Percentiles rank a stretch among this genome's conserved stretches.
Conservation (phyloP, 2,888 invertebrate genomes). For the Sinhomidia bicolor region DNA sequence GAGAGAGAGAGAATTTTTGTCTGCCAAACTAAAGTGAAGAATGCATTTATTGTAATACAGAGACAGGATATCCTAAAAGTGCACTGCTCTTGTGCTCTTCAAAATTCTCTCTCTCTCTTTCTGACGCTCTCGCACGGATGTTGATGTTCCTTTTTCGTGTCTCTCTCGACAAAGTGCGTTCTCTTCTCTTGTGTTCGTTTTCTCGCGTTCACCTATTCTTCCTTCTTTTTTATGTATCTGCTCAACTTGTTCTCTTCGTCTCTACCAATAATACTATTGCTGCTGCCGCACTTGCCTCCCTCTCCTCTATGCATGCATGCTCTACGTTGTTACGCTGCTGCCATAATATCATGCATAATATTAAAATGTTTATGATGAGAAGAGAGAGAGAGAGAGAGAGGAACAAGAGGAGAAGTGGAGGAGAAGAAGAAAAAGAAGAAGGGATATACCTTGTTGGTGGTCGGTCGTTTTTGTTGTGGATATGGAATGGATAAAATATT, state of each 20-base stretch:
- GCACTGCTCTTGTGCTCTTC: slow-evolving; percentile 57
- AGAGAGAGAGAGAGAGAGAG: not conserved
- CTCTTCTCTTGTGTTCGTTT: not conserved
- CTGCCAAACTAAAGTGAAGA: slow-evolving; percentile 38
- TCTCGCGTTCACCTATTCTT: slow-evolving; percentile 60
- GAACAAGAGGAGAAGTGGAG: slow-evolving; percentile 22
- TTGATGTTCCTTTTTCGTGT: slow-evolving; percentile 46
- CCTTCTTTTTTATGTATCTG: slow-evolving; percentile 56
- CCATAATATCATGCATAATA: slow-evolving; percentile 47
- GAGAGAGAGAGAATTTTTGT: slow-evolving; percentile 7
- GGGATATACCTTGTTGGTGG: slow-evolving; percentile 51
- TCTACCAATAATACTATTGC: not conserved
- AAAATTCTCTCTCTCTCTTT: not conserved
- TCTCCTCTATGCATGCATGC: slow-evolving; percentile 1
- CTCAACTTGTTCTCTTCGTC: slow-evolving; percentile 4
- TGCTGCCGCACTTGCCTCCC: slow-evolving; percentile 39
- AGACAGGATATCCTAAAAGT: slow-evolving; percentile 72
- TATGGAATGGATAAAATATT: slow-evolving; percentile 33
- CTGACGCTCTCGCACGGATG: not conserved
- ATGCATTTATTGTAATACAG: slow-evolving; percentile 40
- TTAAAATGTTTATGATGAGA: slow-evolving; percentile 28
- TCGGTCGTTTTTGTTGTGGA: slow-evolving; percentile 37
- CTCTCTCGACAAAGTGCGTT: slow-evolving; percentile 36
- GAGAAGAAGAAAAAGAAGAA: not conserved
- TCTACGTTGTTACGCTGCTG: too few species aligned